These are phyloP conservation scores for Drosophila melanogaster DNA, from an alignment of 1,140 invertebrate genomes.

Conservation along the genomic window DNA sequence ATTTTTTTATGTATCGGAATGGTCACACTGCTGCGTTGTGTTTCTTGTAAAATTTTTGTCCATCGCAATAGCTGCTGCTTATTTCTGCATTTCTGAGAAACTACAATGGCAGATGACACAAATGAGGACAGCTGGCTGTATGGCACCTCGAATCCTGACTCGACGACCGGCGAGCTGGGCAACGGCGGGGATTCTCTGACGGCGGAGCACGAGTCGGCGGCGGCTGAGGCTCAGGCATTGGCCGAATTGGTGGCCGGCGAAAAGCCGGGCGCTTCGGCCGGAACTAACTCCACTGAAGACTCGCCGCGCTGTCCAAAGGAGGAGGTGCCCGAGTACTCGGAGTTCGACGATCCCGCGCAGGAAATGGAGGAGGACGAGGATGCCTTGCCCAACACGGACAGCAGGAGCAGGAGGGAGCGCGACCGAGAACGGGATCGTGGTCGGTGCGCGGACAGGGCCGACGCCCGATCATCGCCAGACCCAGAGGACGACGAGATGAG, in stretches of 20 bases:
- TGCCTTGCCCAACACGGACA: conserved; percentile 71
- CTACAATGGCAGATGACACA: conserved; percentile 86
- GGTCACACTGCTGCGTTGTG: background rate
- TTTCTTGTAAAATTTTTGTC: background rate
- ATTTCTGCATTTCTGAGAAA: background rate
- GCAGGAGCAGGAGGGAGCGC: conserved; percentile 6
- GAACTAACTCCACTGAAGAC: background rate
- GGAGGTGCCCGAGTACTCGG: conserved; percentile 60
- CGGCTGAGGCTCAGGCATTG: conserved; percentile 79
- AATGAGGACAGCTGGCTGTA: conserved; percentile 92
- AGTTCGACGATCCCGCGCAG: conserved; percentile 79
- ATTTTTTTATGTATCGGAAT: background rate
- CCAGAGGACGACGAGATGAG: conserved; percentile 54
- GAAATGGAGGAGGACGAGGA: conserved; percentile 84
- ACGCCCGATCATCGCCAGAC: conserved; percentile 10
- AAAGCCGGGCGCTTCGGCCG: conserved; percentile 28
- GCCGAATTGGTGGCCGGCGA: conserved; percentile 76
- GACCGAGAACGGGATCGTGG: conserved; percentile 18
- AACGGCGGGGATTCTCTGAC: conserved; percentile 54
- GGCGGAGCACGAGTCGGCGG: conserved; percentile 76
- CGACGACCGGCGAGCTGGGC: conserved; percentile 70
- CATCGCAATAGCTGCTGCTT: background rate
- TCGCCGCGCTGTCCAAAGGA: conserved; percentile 52
- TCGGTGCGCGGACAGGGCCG: conserved; percentile 2
- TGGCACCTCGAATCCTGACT: conserved; percentile 87